Percentiles rank a stretch among this genome's conserved stretches.
phyloP scores from a whole-genome alignment of 2,113 vertebrate species.

The western clawed frog (Xenopus tropicalis) region UCB_Xtro_10.0 CM004446.2:40567501-40568000 shows the following conservation, averaged over 20 bases:
- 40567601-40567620: too few species aligned
- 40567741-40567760: conserved; percentile 3
- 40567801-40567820: background rate
- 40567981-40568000: background rate
- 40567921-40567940: background rate
- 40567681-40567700: background rate
- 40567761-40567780: background rate
- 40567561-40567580: too few species aligned
- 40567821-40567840: background rate
- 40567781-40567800: background rate
- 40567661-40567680: background rate
- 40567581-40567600: too few species aligned
- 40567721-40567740: background rate
- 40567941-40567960: background rate
- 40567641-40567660: background rate
- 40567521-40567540: too few species aligned
- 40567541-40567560: too few species aligned
- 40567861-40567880: too few species aligned
- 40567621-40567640: background rate
- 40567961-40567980: background rate
- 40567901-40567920: background rate
- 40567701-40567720: too few species aligned
- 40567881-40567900: background rate
- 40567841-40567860: background rate
- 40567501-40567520: too few species aligned